Conservation (phyloP, 1,140 invertebrate genomes). For the Zophobas atratus region DNA sequence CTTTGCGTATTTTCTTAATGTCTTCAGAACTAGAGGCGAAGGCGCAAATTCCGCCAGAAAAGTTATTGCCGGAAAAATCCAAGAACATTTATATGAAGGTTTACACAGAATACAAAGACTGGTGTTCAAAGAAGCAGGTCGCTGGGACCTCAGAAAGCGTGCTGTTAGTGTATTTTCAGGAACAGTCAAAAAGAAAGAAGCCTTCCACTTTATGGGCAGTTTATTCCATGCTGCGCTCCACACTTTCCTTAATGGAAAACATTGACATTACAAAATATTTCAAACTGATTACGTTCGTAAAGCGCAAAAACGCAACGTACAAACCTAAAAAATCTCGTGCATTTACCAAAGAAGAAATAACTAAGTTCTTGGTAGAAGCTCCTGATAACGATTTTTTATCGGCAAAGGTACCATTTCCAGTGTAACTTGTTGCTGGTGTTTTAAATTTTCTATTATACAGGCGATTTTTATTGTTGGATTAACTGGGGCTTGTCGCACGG, state of each 20-base stretch:
- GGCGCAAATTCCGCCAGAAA: not conserved
- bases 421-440: not conserved
- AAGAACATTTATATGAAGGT: constrained; percentile 4
- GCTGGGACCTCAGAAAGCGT: not conserved
- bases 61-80: constrained; percentile 10
- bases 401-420: not conserved
- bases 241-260: not conserved
- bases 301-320: not conserved
- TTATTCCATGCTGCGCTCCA: not conserved
- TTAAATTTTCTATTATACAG: constrained; percentile 4
- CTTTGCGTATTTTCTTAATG: too few species aligned
- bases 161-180: not conserved
- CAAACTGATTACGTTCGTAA: not conserved
- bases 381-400: not conserved
- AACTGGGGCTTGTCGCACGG: not conserved
- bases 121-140: not conserved
- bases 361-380: not conserved
- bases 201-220: not conserved
- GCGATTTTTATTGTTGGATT: not conserved
- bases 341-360: constrained; percentile 5
- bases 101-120: not conserved
- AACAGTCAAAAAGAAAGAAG: constrained; percentile 3
- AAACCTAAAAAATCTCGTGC: not conserved
- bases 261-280: constrained; percentile 16
- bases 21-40: not conserved